Evolutionary conservation across 2,113 vertebrate species (phyloP), one percentile per base, ranked within the genome.

Genomic region (Triplophysa siluroides): DNA sequence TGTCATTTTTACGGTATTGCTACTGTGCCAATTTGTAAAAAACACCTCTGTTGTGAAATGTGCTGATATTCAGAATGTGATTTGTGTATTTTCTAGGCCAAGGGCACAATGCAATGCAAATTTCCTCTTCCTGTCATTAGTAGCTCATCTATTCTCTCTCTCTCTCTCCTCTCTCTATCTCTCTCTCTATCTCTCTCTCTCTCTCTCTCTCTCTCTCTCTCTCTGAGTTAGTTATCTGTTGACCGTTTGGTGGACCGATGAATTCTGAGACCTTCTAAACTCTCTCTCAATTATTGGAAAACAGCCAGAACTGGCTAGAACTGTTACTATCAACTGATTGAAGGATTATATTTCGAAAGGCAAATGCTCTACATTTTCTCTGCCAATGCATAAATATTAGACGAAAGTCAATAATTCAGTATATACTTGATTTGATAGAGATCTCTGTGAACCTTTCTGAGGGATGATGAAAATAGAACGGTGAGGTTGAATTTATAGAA

Each of bases 101-200:
- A 38, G 70, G 70, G 54, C n/a, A 43, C 61, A 61, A 73, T 73
- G 54, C 3, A 61, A 74, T 74, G 71, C 71, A 74, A 74, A 74
- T n/a, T n/a, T 74, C 54, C 71, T 43, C 38, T 5, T 33, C 12
- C 29, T n/a, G n/a, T n/a, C n/a, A n/a, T n/a, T n/a, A n/a, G n/a
- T n/a, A n/a, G n/a, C n/a, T n/a, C n/a, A n/a, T n/a, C n/a, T n/a
- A n/a, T n/a, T n/a, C n/a, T n/a, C n/a, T n/a, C n/a, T n/a, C n/a
- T n/a, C n/a, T n/a, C n/a, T n/a, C n/a, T n/a, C n/a, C n/a, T n/a
- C n/a, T n/a, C n/a, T n/a, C n/a, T n/a, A n/a, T n/a, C n/a, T n/a
- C n/a, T n/a, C n/a, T n/a, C n/a, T n/a, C n/a, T n/a, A n/a, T n/a
- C n/a, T n/a, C n/a, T n/a, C n/a, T n/a, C n/a, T n/a, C n/a, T n/a